Base-by-base conservation (phyloP, 2,113 vertebrate species). In the Morone saxatilis region DNA sequence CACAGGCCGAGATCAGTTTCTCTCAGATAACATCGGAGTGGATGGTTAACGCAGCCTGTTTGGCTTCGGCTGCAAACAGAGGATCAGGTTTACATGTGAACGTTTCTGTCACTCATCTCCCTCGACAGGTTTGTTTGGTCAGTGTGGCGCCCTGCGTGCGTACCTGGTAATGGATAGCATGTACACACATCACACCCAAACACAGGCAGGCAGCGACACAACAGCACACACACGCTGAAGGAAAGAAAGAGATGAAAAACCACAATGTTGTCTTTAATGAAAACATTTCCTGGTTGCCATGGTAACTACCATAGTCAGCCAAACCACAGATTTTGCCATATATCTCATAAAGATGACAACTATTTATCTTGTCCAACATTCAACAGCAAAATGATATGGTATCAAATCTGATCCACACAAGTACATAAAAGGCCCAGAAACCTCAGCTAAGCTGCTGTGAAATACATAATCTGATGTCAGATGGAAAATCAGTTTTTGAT, bases 1-100 rank as follows among this genome's bases (percentile, higher is more conserved):
- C 81, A 40, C 71, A 77, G 79, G 41, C 63, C 43, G 59, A 83
- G 83, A 92, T 90, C 93, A 86, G 89, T 79, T 92, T 88, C 71
- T 73, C 69, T 45, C 71, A 85, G 93, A 91, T 93, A 93, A 80
- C 83, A 91, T 87, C 81, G 9, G 77, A 74, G 78, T n/a, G 63
- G 72, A 76, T 77, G 69, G 72, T 85, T 82, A 83, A 85, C 84
- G 31, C 84, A 84, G 88, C 72, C 83, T 86, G 84, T 86, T 91
- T 92, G 90, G 87, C 80, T 79, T 86, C 81, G 80, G 41, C 82
- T 82, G 71, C 86, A 86, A 92, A 91, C 91, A 92, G 87, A 85
- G 78, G 83, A 90, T 93, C 88, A 4, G 79, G 90, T 94, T 94
- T 71, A 84, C 81, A 67, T 74, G 78, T 68, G 61, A 68, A 82